These are phyloP conservation scores for Sphaeramia orbicularis DNA, from an alignment of 2,797 vertebrate genomes.

Conservation along the genomic window DNA sequence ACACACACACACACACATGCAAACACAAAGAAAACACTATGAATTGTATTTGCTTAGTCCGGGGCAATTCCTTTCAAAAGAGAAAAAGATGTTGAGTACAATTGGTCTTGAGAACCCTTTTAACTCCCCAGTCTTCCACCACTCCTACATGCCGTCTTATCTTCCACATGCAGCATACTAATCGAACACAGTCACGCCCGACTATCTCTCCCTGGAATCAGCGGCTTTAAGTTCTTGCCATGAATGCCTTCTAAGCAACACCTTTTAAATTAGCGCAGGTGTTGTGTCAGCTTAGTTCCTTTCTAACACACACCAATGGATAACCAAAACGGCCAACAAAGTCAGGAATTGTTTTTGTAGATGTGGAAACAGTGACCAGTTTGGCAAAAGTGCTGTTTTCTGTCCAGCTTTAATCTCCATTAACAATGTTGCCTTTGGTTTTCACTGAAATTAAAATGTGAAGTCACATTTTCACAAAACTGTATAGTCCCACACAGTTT, in stretches of 20 bases:
- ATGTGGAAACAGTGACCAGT: neutral
- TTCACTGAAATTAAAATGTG: neutral
- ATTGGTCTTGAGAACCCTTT: conserved; percentile 67
- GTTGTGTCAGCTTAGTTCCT: conserved; percentile 31
- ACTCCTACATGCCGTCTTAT: conserved; percentile 71
- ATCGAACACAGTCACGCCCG: conserved; percentile 59
- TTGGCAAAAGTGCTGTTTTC: neutral
- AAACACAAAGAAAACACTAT: conserved; percentile 48
- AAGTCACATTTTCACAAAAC: no score
- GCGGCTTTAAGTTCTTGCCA: conserved; percentile 63
- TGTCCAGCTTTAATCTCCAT: conserved; percentile 1
- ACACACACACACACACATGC: neutral
- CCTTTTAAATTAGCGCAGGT: conserved; percentile 58
- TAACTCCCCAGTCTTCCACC: conserved; percentile 50
- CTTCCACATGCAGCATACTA: conserved; percentile 76
- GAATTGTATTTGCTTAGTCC: conserved; percentile 63
- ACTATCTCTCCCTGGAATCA: conserved; percentile 65
- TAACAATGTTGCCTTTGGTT: neutral
- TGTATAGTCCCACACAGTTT: neutral
- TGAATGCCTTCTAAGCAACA: conserved; percentile 53
- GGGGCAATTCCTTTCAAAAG: conserved; percentile 61
- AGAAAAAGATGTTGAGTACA: conserved; percentile 59
- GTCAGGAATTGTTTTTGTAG: neutral
- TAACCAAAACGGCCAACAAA: conserved; percentile 5
- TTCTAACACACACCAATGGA: conserved; percentile 19